Conservation (phyloP, 2,797 vertebrate genomes). For the Australoheros facetus region DNA sequence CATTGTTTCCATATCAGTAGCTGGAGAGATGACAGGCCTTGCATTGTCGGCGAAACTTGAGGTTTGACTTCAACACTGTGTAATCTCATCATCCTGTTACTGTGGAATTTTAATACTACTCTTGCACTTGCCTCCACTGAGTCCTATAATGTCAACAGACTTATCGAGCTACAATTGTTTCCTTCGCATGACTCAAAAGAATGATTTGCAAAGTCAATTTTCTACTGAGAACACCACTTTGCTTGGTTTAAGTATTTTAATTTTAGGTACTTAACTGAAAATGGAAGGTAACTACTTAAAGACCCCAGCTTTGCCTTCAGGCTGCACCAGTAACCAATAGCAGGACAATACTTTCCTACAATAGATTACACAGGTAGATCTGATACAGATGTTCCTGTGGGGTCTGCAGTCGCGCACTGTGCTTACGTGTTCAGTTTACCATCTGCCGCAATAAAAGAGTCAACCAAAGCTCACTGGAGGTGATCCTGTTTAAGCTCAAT, state of each 20-base stretch:
- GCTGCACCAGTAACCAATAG: background rate
- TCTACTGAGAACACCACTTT: constrained; percentile 2
- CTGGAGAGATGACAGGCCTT: constrained; percentile 11
- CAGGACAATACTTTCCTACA: background rate
- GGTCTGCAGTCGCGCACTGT: background rate
- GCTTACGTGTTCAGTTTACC: background rate
- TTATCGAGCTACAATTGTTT: background rate
- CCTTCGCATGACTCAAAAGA: background rate
- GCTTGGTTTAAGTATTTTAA: background rate
- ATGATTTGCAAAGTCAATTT: background rate
- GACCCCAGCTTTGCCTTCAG: background rate
- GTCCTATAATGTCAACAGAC: constrained; percentile 22
- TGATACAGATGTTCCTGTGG: background rate
- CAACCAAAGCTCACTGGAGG: background rate
- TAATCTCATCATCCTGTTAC: constrained; percentile 34
- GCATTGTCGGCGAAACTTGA: constrained; percentile 30
- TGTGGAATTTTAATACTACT: background rate
- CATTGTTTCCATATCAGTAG: constrained; percentile 62
- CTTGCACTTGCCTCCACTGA: background rate
- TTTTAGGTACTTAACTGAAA: background rate
- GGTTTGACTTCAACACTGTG: constrained; percentile 24
- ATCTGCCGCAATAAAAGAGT: background rate
- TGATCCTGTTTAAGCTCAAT: background rate
- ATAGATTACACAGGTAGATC: background rate
- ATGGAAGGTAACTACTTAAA: background rate